Conservation (phyloP, 2,888 invertebrate genomes). For the Pristionchus fissidentatus region DNA sequence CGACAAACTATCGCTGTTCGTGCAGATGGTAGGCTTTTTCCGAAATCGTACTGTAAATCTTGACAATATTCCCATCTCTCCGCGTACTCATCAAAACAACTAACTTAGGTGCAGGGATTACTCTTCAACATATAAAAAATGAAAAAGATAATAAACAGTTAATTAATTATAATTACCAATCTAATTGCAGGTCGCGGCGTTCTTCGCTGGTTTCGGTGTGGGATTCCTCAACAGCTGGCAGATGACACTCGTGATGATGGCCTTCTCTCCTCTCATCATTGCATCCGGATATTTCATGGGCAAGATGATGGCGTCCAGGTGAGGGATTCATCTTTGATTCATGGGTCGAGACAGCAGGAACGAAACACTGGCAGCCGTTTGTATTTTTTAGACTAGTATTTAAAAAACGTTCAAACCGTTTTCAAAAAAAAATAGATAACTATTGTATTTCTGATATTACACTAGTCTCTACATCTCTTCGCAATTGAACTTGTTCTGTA, state of each 20-base stretch:
- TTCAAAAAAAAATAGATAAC: no score
- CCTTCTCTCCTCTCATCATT: slow-evolving; percentile 78
- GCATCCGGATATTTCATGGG: slow-evolving; percentile 77
- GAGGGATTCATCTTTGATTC: neutral
- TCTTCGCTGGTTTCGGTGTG: slow-evolving; percentile 77
- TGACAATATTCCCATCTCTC: neutral
- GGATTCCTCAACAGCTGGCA: slow-evolving; percentile 79
- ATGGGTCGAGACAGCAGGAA: neutral
- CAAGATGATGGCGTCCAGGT: slow-evolving; percentile 73
- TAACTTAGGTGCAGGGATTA: neutral
- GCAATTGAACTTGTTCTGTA: neutral
- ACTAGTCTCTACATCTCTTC: neutral
- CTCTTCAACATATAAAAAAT: neutral
- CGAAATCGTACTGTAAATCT: neutral
- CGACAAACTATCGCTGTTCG: slow-evolving; percentile 78
- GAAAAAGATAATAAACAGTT: neutral
- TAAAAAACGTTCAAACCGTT: no score
- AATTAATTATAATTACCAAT: neutral
- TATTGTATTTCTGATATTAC: neutral
- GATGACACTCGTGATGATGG: slow-evolving; percentile 79
- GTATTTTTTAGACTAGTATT: neutral
- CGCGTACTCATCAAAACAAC: no score
- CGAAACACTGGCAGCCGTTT: neutral
- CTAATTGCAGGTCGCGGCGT: slow-evolving; percentile 74
- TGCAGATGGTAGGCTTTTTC: slow-evolving; percentile 66